A percentile compares a stretch with the other conserved stretches of the same genome.
phyloP scores from a whole-genome alignment of 2,113 vertebrate species.

The Mandrillus leucophaeus region DNA sequence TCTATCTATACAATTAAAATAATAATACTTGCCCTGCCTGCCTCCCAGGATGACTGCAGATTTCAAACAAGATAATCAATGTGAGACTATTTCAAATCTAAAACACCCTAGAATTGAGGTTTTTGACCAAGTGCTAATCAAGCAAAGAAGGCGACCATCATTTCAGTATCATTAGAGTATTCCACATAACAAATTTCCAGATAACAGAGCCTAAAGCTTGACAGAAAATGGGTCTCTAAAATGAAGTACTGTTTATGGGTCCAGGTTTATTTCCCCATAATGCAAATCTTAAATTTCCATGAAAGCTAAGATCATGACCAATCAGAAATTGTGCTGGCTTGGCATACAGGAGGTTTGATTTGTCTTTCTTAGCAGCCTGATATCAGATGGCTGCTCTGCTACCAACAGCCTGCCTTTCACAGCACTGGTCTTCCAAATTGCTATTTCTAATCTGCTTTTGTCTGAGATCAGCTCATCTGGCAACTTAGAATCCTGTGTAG shows the following conservation, averaged over 20 bases:
- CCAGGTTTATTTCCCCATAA: not conserved
- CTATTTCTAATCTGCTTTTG: not conserved
- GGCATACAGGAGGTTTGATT: not conserved
- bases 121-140: not conserved
- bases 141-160: not conserved
- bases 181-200: not conserved
- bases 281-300: not conserved
- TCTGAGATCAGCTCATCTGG: not conserved
- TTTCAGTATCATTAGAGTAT: not conserved
- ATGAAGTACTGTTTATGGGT: not conserved
- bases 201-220: not conserved
- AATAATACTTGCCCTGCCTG: not conserved
- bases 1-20: not conserved
- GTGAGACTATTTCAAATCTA: not conserved
- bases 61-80: not conserved
- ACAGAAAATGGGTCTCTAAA: not conserved
- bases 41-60: not conserved
- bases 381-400: not conserved
- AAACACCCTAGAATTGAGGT: not conserved
- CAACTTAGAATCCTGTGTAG: not conserved
- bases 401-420: not conserved
- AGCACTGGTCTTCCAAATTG: not conserved
- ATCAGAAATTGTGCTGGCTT: not conserved
- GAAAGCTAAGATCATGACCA: not conserved
- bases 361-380: not conserved